Conservation (phyloP, 2,113 vertebrate species). For the Chionomys nivalis region DNA sequence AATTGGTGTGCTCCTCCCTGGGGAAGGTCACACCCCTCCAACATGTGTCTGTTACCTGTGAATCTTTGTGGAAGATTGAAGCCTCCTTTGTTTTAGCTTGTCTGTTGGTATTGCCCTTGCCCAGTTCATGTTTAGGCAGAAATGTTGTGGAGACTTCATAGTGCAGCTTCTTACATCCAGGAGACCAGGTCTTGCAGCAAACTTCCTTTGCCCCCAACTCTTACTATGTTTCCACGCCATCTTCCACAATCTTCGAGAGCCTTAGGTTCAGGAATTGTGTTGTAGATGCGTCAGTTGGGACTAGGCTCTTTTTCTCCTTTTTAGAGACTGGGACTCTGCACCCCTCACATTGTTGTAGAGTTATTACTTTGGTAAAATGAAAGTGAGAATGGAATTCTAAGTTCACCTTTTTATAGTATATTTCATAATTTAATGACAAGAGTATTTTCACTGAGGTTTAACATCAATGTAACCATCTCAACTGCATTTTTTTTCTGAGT, state of each 20-base stretch:
- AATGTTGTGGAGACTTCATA: background rate
- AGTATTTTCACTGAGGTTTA: constrained; percentile 17
- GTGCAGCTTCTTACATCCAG: background rate
- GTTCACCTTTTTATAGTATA: background rate
- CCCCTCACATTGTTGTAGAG: background rate
- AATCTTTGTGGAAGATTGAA: background rate
- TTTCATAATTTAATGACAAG: constrained; percentile 41
- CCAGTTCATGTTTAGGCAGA: background rate
- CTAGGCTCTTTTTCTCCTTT: background rate
- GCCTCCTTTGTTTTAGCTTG: background rate
- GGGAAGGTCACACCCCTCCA: no score
- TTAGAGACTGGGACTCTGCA: constrained; percentile 18
- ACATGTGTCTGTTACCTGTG: background rate
- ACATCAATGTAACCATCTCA: constrained; percentile 39
- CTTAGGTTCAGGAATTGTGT: no score
- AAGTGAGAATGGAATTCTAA: background rate
- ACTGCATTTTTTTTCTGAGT: background rate
- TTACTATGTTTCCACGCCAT: background rate
- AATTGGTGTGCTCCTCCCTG: background rate
- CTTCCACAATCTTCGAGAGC: background rate
- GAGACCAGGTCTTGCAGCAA: background rate
- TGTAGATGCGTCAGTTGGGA: background rate
- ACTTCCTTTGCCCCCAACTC: background rate
- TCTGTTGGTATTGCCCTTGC: background rate
- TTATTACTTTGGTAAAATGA: constrained; percentile 20